Base-by-base conservation (phyloP, 2,113 vertebrate species). In the Gambusia affinis region DNA sequence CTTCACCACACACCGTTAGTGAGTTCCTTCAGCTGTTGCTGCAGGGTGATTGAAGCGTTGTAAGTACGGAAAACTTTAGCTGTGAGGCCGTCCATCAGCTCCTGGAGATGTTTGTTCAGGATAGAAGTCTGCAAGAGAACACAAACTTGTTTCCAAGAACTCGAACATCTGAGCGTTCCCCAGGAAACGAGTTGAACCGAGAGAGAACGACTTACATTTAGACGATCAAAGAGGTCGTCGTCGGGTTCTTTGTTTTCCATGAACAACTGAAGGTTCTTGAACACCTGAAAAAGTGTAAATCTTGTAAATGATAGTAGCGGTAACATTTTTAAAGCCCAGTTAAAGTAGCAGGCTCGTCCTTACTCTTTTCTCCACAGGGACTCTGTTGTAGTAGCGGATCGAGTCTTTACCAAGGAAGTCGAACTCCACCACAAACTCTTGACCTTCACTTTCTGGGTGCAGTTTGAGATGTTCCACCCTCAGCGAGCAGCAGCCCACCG, bases 31-130 rank as follows among this genome's bases (percentile, higher is more conserved):
- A 99, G 81, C 91, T 99, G 97, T 85, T 98, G 97, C 87, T 99
- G 98, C 93, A 99, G 95, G 67, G 98, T 99, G 94, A 98, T 97
- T 70, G 98, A 99, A 87, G 98, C 98, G 2, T 99, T 99, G 92
- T 98, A 99, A 65, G 98, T 99, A 94, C 98, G 97, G 95, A 99
- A 99, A 80, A 99, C 98, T 95, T 99, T 99, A 87, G 97, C 97
- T 31, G 98, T 98, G 80, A 99, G 94, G 71, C 97, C 98, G 47
- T 99, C 97, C 98, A 99, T 99, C 90, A 99, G 94, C 90, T 99
- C 97, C 90, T 99, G 98, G 88, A 99, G 97, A 87, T 99, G 98
- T 89, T 99, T 99, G 94, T 99, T 99, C 89, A 99, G 93, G 88
- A 99, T 97, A 85, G 96, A 96, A 62, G 98, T 99, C 98, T 99